Conservation (phyloP, 2,888 invertebrate genomes). For the Athalia cordata region DNA sequence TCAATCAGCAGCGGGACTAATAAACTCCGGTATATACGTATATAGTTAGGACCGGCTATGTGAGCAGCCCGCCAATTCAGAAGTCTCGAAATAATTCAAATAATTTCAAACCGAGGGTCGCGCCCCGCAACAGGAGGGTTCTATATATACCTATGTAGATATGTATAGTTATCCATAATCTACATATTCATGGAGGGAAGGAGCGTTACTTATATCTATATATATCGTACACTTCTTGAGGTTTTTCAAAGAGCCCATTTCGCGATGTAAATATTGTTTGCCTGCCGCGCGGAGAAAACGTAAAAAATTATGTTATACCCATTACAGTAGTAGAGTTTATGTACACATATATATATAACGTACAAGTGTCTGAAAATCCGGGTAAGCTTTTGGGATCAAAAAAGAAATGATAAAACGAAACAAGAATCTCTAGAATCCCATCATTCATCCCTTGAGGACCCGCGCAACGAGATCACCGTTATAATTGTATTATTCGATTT, state of each 20-base stretch:
- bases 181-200: conserved; percentile 59
- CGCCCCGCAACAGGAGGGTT: conserved; percentile 40
- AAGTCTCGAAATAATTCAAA: conserved; percentile 58
- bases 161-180: conserved; percentile 47
- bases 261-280: conserved; percentile 71
- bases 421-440: background rate
- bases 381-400: conserved; percentile 27
- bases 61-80: conserved; percentile 28
- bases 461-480: background rate
- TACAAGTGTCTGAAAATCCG: conserved; percentile 20
- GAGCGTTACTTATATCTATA: conserved; percentile 44
- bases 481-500: too few species aligned
- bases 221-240: conserved; percentile 56
- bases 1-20: conserved; percentile 67
- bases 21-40: conserved; percentile 61
- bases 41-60: conserved; percentile 19
- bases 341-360: too few species aligned
- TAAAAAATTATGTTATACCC: conserved; percentile 5
- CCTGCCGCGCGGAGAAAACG: conserved; percentile 47
- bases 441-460: background rate
- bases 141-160: conserved; percentile 20
- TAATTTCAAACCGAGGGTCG: conserved; percentile 47
- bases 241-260: conserved; percentile 68
- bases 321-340: background rate
- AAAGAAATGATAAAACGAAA: conserved; percentile 14